phyloP scores from a whole-genome alignment of 2,113 vertebrate genomes.

The Haemorhous mexicanus region DNA sequence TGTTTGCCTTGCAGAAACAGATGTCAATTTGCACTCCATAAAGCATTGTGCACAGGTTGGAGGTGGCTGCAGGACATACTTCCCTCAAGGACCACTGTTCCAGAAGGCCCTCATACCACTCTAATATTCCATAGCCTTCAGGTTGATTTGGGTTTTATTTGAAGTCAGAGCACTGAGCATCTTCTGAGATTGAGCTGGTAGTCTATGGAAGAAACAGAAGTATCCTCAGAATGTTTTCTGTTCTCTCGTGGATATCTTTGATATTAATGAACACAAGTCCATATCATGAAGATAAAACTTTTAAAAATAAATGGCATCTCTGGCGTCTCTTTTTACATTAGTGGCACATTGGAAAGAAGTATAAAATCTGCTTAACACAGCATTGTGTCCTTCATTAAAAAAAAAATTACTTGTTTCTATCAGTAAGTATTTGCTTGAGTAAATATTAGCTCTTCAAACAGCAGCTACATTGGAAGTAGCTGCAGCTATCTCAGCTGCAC shows the following conservation, averaged over 20 bases:
- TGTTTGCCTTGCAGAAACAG: neutral
- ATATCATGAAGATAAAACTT: neutral
- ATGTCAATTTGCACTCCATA: neutral
- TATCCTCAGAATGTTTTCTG: neutral
- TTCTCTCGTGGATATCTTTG: neutral
- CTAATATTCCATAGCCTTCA: neutral
- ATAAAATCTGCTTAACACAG: neutral
- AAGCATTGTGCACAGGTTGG: neutral
- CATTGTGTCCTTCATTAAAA: neutral
- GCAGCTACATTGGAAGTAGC: neutral
- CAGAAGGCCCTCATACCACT: neutral
- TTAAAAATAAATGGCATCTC: neutral
- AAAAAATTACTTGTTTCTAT: neutral
- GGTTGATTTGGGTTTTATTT: neutral
- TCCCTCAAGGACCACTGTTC: neutral
- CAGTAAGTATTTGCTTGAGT: neutral
- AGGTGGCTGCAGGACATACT: neutral
- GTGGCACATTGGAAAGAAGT: neutral
- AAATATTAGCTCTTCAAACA: slow-evolving; percentile 19
- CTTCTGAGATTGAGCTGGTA: neutral
- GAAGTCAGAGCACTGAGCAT: neutral
- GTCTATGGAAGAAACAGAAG: neutral
- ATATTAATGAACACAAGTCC: neutral
- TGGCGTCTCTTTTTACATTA: neutral
- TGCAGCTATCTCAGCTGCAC: slow-evolving; percentile 1